Conservation (phyloP, 2,797 vertebrate species). For the Spinus olivaceus region DNA sequence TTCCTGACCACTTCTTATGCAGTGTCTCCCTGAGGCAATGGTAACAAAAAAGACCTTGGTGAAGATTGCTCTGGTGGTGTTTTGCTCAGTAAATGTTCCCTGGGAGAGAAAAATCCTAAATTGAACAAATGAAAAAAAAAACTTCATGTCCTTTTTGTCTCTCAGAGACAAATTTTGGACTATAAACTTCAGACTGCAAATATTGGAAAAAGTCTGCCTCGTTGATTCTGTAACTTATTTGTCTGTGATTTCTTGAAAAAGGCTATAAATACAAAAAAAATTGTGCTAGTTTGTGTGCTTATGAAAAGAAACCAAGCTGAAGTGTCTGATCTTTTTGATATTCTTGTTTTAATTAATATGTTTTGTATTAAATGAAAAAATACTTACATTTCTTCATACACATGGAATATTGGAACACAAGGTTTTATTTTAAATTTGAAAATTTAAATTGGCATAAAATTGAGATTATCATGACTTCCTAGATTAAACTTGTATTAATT, state of each 20-base stretch:
- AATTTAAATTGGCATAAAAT: not conserved
- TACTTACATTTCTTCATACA: not conserved
- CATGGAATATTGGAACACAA: not conserved
- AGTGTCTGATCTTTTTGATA: not conserved
- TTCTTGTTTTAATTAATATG: not conserved
- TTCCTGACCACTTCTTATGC: not conserved
- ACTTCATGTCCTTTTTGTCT: not conserved
- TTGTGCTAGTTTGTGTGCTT: not conserved
- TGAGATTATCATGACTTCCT: not conserved
- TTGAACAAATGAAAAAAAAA: not conserved
- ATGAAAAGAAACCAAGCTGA: not conserved
- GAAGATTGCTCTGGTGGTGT: not conserved
- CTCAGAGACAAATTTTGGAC: not conserved
- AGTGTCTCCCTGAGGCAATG: not conserved
- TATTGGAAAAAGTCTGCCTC: not conserved
- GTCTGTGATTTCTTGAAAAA: not conserved
- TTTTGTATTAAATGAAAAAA: not conserved
- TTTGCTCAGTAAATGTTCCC: not conserved
- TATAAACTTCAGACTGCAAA: not conserved
- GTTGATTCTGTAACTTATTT: not conserved
- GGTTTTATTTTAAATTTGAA: not conserved
- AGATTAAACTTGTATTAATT: not conserved
- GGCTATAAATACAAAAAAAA: not conserved
- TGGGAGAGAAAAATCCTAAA: not conserved
- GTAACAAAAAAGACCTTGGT: not conserved